These are phyloP conservation scores for Rhinopomastus cyanomelas DNA, from an alignment of 2,113 vertebrate species.

Conservation along the genomic window DNA sequence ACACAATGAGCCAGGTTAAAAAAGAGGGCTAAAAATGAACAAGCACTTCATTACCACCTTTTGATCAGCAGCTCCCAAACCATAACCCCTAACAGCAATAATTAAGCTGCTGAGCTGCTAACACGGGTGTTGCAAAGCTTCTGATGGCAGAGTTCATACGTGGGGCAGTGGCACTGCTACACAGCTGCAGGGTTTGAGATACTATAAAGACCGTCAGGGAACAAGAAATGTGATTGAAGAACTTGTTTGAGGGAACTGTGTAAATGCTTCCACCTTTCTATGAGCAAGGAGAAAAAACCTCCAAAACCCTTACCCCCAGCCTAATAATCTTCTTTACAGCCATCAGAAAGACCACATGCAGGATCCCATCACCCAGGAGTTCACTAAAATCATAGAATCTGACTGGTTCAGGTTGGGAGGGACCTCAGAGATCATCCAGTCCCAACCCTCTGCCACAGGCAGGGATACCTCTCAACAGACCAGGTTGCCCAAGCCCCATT, in stretches of 20 bases:
- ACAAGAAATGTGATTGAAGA: conserved; percentile 29
- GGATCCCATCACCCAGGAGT: neutral
- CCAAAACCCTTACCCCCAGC: no score
- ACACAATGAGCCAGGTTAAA: neutral
- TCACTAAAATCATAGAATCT: neutral
- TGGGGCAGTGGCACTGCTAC: neutral
- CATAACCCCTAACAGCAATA: conserved; percentile 28
- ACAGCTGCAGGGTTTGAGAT: neutral
- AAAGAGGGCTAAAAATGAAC: neutral
- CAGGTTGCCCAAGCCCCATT: no score
- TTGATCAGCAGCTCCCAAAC: conserved; percentile 45
- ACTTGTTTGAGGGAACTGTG: neutral
- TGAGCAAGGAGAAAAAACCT: neutral
- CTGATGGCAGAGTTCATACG: neutral
- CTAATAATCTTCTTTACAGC: conserved; percentile 39
- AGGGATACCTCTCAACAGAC: no score
- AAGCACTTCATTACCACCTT: conserved; percentile 38
- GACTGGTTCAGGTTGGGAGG: no score
- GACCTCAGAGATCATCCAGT: no score
- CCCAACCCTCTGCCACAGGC: no score
- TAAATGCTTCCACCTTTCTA: neutral
- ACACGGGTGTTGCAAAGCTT: neutral
- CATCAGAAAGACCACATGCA: neutral
- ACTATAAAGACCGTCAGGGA: neutral
- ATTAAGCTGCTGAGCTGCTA: conserved; percentile 19